A percentile compares a stretch with the other conserved stretches of the same genome.
These are phyloP conservation scores for Myotis davidii DNA, from an alignment of 2,113 vertebrate species.

Conservation along the genomic window DNA sequence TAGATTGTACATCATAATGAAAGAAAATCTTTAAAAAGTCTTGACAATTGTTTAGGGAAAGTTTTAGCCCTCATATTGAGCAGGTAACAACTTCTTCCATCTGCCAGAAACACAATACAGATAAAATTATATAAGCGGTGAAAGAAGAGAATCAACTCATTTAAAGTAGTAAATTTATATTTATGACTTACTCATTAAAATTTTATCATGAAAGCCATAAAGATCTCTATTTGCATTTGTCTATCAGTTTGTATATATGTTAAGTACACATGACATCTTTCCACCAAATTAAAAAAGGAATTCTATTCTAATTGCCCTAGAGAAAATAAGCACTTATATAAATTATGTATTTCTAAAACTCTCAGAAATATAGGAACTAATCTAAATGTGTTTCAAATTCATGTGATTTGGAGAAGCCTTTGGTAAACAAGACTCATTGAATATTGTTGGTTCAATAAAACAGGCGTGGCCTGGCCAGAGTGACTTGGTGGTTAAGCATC, in stretches of 20 bases:
- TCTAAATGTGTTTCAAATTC: neutral
- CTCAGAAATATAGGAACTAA: neutral
- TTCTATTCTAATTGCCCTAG: neutral
- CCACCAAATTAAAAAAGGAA: neutral
- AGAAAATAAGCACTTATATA: neutral
- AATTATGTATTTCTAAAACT: neutral
- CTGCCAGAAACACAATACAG: neutral
- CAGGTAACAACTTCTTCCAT: neutral
- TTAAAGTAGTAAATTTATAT: neutral
- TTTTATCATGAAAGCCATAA: neutral
- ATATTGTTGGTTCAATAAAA: neutral
- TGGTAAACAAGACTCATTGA: neutral
- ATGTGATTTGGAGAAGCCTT: neutral
- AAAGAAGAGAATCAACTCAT: neutral
- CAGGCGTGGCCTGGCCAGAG: neutral
- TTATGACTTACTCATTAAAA: neutral
- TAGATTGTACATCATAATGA: neutral
- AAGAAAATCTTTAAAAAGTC: neutral
- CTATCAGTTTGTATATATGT: neutral
- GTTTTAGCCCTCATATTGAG: neutral
- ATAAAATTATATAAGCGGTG: neutral
- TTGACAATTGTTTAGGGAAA: neutral
- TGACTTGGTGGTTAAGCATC: too few species aligned
- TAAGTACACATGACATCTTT: neutral
- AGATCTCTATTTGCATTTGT: neutral